Conservation (phyloP, 2,113 vertebrate genomes). For the Oreochromis spilurus region DNA sequence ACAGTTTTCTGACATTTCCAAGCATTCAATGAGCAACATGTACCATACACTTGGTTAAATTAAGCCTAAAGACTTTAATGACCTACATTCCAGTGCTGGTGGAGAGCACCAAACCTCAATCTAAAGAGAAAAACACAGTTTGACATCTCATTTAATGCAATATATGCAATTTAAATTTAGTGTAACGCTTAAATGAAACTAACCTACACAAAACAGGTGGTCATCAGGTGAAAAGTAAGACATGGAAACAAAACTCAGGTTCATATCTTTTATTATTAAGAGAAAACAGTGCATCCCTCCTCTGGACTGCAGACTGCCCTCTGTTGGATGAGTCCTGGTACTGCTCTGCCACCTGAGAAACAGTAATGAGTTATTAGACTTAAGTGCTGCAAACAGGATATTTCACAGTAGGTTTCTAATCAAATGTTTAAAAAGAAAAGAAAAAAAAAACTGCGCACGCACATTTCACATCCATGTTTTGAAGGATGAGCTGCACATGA, state of each 20-base stretch:
- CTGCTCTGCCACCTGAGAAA: background rate
- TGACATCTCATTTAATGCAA: background rate
- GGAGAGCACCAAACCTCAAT: fast-evolving
- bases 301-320: background rate
- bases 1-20: background rate
- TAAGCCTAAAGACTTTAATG: background rate
- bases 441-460: background rate
- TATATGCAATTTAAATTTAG: background rate
- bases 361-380: background rate
- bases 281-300: background rate
- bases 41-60: too few species aligned
- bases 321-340: constrained; percentile 8
- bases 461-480: background rate
- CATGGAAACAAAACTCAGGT: background rate
- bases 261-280: constrained; percentile 4
- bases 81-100: background rate
- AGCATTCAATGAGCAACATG: background rate
- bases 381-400: background rate
- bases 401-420: background rate
- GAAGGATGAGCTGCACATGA: background rate
- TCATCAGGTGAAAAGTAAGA: background rate
- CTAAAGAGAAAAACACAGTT: background rate
- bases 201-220: background rate
- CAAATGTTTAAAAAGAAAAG: background rate
- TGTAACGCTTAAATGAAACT: background rate